phyloP scores from a whole-genome alignment of 1,140 invertebrate species.

The Gryon sp. region DNA sequence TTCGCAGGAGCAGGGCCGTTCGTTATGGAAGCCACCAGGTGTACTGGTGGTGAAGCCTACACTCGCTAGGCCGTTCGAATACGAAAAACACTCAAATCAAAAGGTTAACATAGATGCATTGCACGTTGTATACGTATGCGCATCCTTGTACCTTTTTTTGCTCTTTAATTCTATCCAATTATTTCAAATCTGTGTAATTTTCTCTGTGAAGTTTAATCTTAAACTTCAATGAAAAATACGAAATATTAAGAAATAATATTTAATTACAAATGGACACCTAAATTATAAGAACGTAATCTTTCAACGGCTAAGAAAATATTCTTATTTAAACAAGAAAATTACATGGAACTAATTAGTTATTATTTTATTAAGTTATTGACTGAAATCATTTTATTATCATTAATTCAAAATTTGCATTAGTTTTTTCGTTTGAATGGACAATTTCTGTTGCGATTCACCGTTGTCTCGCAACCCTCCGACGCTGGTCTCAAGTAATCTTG shows the following conservation, averaged over 20 bases:
- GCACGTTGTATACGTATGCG: constrained; percentile 51
- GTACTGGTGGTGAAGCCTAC: constrained; percentile 63
- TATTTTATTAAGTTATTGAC: no score
- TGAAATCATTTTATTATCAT: no score
- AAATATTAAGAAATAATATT: no score
- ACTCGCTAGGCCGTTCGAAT: constrained; percentile 56
- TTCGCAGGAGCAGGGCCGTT: constrained; percentile 62
- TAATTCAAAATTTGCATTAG: no score
- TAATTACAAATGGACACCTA: no score
- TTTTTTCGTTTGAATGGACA: neutral
- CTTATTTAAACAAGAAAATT: no score
- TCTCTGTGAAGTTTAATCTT: no score
- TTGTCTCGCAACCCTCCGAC: constrained; percentile 58
- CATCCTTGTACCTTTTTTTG: constrained; percentile 32
- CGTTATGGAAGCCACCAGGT: constrained; percentile 64
- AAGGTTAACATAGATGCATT: constrained; percentile 60
- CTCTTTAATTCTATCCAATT: constrained; percentile 4
- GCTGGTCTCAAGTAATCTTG: constrained; percentile 56
- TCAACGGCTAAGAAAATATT: no score
- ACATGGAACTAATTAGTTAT: no score
- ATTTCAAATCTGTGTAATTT: constrained; percentile 3
- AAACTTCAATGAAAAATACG: neutral
- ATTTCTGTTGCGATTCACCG: constrained; percentile 45
- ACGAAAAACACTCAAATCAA: constrained; percentile 61
- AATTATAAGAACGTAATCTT: no score